Base-by-base conservation (phyloP, 2,113 vertebrate species). In the Urocitellus parryii region DNA sequence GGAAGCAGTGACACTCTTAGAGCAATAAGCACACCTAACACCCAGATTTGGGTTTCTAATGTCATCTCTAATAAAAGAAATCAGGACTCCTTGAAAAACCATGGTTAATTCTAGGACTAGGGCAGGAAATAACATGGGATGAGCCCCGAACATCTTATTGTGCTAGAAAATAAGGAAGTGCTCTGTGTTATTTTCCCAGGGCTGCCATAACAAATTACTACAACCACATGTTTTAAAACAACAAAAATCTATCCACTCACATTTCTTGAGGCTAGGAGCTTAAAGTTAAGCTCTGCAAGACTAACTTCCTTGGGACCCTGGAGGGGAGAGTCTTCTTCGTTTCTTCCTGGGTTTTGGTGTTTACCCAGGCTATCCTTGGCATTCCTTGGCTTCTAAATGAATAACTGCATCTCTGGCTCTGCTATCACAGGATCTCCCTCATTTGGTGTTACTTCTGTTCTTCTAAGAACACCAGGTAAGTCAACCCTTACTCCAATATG, bases 31-130 rank as follows among this genome's bases (percentile, higher is more conserved):
- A 79, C 8, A 70, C 58, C 7, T 12, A 42, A 34, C 53, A 22
- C 61, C 37, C 39, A 83, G 74, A 74, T 24, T 95, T 86, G 32
- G 48, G 70, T 85, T 94, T 91, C 82, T 94, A 85, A 48, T 61
- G n/a, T 48, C 45, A 27, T 83, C 29, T 80, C 32, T 65, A 42
- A 42, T 8, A 37, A 72, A 73, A 83, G 4, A 34, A n/a, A n/a
- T n/a, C n/a, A n/a, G n/a, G n/a, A n/a, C n/a, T n/a, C n/a, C n/a
- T n/a, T n/a, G n/a, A n/a, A 24, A 37, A 56, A 53, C 80, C 73
- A 73, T 58, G 73, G 53, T 58, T 39, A 18, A 14, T 37, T 72
- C 58, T 53, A 79, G 16, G 58, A 45, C 68, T 34, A n/a, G 51
- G 24, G 51, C 8, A 34, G 48, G 29, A 85, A 39, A 14, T 29